Evolutionary conservation across 2,797 vertebrate species (phyloP).

Genomic region (Bufotes viridis): DNA sequence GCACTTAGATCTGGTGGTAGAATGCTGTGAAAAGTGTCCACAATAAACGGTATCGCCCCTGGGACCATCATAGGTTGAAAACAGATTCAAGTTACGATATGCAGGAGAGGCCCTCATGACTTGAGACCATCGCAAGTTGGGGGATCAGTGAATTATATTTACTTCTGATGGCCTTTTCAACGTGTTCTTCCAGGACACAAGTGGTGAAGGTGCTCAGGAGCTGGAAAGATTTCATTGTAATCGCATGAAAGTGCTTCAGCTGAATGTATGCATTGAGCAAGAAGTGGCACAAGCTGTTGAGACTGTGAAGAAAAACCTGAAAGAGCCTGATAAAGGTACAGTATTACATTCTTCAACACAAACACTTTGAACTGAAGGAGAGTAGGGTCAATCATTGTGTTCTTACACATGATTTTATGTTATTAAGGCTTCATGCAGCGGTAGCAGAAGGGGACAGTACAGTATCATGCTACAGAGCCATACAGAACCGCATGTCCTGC

Average conservation of each 20-base stretch:
- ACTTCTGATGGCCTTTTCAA: neutral
- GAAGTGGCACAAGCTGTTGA: constrained; percentile 79
- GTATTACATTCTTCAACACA: neutral
- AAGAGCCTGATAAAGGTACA: constrained; percentile 77
- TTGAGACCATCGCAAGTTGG: no score
- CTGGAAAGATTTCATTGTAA: constrained; percentile 80
- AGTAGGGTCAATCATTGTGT: neutral
- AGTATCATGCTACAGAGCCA: no score
- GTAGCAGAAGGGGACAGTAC: no score
- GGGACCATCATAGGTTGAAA: no score
- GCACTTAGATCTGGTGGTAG: no score
- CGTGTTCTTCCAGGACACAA: constrained; percentile 71
- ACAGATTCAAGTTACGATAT: no score
- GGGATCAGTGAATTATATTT: no score
- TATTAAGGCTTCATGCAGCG: no score
- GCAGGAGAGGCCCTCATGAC: no score
- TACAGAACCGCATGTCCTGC: no score
- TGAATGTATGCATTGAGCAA: constrained; percentile 87
- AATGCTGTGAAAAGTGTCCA: no score
- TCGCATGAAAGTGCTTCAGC: constrained; percentile 84
- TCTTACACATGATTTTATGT: neutral
- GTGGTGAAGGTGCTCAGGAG: constrained; percentile 79
- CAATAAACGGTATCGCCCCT: no score
- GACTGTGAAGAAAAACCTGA: constrained; percentile 75
- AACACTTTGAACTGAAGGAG: neutral